Percentiles rank a stretch among this genome's conserved stretches.
Evolutionary conservation across 2,888 invertebrate species (phyloP).

Genomic region (Phengaris alcon): DNA sequence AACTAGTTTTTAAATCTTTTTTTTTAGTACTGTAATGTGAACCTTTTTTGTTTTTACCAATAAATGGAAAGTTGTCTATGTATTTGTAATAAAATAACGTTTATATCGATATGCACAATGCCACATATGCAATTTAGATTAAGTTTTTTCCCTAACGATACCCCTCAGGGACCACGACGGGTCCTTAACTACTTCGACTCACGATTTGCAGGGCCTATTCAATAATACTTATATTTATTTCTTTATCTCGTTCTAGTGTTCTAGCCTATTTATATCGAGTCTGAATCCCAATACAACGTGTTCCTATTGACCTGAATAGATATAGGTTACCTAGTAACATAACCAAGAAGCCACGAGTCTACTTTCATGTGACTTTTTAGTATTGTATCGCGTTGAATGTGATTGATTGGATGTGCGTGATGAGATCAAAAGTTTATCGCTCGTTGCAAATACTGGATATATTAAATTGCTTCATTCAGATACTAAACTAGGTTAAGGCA

Average conservation of each 20-base stretch:
- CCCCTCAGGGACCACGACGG: not conserved
- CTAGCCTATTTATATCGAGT: not conserved
- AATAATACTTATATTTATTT: not conserved
- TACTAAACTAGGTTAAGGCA: not conserved
- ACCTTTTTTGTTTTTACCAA: too few relatives aligned
- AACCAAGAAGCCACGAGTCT: not conserved
- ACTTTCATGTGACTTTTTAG: constrained; percentile 12
- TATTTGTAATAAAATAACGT: not conserved
- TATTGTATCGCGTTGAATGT: constrained; percentile 14
- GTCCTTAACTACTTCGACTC: not conserved
- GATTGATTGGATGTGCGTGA: constrained; percentile 12
- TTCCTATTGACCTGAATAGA: constrained; percentile 21
- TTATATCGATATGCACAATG: not conserved
- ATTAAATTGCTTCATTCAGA: not conserved
- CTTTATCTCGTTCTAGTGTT: not conserved
- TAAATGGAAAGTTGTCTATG: not conserved
- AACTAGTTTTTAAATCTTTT: too few relatives aligned
- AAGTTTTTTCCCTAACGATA: not conserved
- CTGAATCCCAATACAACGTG: constrained; percentile 8
- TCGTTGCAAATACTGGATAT: not conserved
- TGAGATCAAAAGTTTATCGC: not conserved
- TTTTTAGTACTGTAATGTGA: too few relatives aligned
- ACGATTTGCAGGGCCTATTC: constrained; percentile 6
- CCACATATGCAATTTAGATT: not conserved
- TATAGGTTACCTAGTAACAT: constrained; percentile 21